Base-by-base conservation (phyloP, 2,797 vertebrate genomes). In the Neoniphon sammara region DNA sequence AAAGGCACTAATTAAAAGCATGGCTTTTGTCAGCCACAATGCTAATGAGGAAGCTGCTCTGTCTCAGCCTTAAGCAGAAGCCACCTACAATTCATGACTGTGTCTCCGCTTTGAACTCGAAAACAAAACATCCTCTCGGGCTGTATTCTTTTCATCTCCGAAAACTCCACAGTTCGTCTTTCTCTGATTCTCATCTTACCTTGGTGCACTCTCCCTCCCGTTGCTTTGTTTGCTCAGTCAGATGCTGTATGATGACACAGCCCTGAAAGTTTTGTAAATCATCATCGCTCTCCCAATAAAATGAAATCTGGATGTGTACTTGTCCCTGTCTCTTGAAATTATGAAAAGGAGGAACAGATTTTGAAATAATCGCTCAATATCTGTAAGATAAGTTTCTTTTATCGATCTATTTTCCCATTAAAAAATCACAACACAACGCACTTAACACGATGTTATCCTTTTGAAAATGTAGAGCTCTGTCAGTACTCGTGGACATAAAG, bases 31-130 rank as follows among this genome's bases (percentile, higher is more conserved):
- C 68, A 85, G 75, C 57, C 20, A 4, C 30, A 1, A 31, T 72
- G 67, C 57, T 86, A 88, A 85, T 81, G 84, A 85, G 70, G 64
- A 72, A 25, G 58, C 64, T 42, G 68, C 50, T 75, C 42, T 74
- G 62, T 80, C 9, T n/a, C 59, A 65, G 77, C 82, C 78, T 75
- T 12, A 54, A 85, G 77, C 66, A 64, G 68, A 44, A 75, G 66
- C 69, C 78, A 76, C 77, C 61, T 84, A 63, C 70, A 30, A 66
- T 78, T 52, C 64, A 74, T 70, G 75, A 75, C 59, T 66, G 60
- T 31, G 27, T 83, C 64, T 72, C 53, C 14, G 42, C 79, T 85
- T 84, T 86, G 83, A 89, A 86, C 87, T 62, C 70, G 61, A 85
- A 72, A 75, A 83, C 66, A 82, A 84, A 75, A 86, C 75, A 53